Evolutionary conservation across 2,113 vertebrate species (phyloP).

Genomic region (Irena cyanogastra): DNA sequence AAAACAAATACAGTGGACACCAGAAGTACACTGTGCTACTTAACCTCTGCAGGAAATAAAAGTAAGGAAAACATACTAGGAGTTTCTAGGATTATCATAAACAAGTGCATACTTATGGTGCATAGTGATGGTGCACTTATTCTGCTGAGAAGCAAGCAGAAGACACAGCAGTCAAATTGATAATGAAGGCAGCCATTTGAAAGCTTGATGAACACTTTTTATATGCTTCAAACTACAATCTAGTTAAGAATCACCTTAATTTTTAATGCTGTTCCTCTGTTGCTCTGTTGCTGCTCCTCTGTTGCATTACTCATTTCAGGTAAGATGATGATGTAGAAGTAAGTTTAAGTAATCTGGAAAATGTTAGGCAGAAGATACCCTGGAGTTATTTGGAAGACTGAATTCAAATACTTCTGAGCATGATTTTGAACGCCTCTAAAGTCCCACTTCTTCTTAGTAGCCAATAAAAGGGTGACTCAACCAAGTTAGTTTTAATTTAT

Average conservation of each 20-base stretch:
- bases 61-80: background rate
- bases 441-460: background rate
- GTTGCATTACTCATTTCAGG: background rate
- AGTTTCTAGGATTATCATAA: background rate
- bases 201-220: background rate
- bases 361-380: background rate
- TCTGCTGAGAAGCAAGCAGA: background rate
- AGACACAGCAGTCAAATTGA: background rate
- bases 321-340: background rate
- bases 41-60: background rate
- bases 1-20: background rate
- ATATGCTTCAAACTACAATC: background rate
- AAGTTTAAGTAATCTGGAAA: background rate
- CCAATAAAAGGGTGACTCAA: background rate
- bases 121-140: background rate
- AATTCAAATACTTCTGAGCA: background rate
- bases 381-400: background rate
- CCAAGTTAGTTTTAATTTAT: background rate
- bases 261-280: background rate
- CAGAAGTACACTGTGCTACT: background rate
- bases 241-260: background rate
- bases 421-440: background rate
- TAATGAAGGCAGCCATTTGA: background rate
- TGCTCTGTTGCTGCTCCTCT: background rate
- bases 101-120: background rate